phyloP scores from a whole-genome alignment of 2,113 vertebrate genomes.

The Laticauda colubrina region DNA sequence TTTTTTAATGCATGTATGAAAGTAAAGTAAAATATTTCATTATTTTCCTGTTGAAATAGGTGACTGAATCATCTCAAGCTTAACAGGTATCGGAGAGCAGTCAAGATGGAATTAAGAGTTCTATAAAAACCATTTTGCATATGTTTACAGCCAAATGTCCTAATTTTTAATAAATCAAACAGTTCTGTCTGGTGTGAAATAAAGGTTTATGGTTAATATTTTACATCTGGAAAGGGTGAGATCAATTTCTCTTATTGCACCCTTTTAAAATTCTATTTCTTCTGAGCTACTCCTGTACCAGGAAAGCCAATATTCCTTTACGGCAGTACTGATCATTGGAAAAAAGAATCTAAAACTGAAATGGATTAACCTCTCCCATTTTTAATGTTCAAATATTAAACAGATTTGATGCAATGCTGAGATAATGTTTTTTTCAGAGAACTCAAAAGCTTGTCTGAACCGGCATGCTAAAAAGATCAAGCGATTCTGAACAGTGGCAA shows the following conservation, averaged over 20 bases:
- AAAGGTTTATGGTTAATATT: conserved; percentile 46
- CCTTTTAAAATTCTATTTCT: conserved; percentile 37
- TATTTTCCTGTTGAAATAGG: conserved; percentile 21
- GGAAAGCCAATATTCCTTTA: conserved; percentile 18
- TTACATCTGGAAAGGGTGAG: conserved; percentile 45
- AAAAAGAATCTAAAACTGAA: background rate
- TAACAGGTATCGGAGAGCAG: background rate
- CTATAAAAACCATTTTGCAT: conserved; percentile 32
- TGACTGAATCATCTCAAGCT: conserved; percentile 30
- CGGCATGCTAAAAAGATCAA: background rate
- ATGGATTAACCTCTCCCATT: background rate
- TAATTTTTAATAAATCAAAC: conserved; percentile 25
- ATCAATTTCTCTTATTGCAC: conserved; percentile 28
- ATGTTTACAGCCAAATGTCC: conserved; percentile 33
- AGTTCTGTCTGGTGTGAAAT: conserved; percentile 20
- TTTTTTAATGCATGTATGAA: background rate
- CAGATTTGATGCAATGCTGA: background rate
- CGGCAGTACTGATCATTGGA: conserved; percentile 16
- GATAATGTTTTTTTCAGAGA: background rate
- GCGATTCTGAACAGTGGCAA: background rate
- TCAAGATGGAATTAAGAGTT: conserved; percentile 5
- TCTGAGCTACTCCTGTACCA: conserved; percentile 31
- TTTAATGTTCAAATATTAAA: background rate
- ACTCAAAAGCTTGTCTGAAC: background rate
- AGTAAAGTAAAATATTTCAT: conserved; percentile 22